Evolutionary conservation across 2,113 vertebrate species (phyloP).

Genomic region (Eleginops maclovinus): DNA sequence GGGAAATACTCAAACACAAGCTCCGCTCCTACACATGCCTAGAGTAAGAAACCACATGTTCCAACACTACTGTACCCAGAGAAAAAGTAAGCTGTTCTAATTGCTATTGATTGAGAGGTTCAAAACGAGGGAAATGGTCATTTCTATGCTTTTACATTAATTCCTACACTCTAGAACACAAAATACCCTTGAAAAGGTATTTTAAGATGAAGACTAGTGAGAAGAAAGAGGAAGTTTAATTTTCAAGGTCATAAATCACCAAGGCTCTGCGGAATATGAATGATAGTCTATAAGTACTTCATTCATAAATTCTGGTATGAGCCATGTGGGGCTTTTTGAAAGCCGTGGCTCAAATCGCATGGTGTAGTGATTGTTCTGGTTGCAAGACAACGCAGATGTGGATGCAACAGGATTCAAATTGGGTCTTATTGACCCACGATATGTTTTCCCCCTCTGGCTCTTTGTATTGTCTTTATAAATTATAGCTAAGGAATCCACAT

Average conservation of each 20-base stretch:
- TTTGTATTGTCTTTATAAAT: conserved; percentile 15
- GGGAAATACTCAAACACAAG: conserved; percentile 69
- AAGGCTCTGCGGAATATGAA: conserved; percentile 42
- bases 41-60: conserved; percentile 67
- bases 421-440: conserved; percentile 1
- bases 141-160: conserved; percentile 34
- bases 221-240: conserved; percentile 56
- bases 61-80: conserved; percentile 46
- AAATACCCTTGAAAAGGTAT: conserved; percentile 23
- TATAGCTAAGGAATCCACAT: conserved; percentile 41
- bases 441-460: background rate
- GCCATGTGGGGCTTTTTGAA: conserved; percentile 19
- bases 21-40: conserved; percentile 54
- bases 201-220: conserved; percentile 36
- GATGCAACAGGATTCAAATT: conserved; percentile 3
- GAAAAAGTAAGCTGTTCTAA: conserved; percentile 60
- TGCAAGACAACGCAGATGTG: conserved; percentile 27
- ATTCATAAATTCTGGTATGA: conserved; percentile 48
- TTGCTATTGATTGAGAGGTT: conserved; percentile 73
- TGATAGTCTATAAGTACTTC: conserved; percentile 43
- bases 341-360: background rate
- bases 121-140: conserved; percentile 30
- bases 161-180: background rate
- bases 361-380: conserved; percentile 8
- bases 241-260: conserved; percentile 66